Conservation (phyloP, 2,888 invertebrate genomes). For the Apamea sordens region DNA sequence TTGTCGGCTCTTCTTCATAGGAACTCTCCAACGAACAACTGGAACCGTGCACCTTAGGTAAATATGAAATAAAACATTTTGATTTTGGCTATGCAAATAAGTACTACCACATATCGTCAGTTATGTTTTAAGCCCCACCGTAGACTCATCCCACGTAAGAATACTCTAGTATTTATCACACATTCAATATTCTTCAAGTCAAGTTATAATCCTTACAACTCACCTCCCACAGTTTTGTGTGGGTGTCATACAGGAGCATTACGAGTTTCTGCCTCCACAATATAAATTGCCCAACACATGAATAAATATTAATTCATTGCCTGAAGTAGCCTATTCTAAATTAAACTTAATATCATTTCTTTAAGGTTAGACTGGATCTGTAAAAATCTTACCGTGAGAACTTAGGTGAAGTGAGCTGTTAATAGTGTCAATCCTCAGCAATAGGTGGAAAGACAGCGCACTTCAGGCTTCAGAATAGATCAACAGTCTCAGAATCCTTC, state of each 20-base stretch:
- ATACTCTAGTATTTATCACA: slow-evolving; percentile 12
- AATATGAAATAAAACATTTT: background rate
- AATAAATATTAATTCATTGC: background rate
- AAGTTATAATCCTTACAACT: slow-evolving; percentile 10
- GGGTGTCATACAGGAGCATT: background rate
- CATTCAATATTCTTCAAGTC: slow-evolving; percentile 25
- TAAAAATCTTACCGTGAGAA: background rate
- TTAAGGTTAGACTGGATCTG: background rate
- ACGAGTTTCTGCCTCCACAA: background rate
- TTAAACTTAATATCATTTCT: background rate
- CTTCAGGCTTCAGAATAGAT: background rate
- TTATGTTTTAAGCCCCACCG: background rate
- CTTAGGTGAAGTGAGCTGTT: background rate
- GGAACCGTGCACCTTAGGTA: too few relatives aligned
- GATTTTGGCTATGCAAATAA: background rate
- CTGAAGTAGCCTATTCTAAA: background rate
- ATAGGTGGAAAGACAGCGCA: background rate
- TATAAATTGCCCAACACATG: background rate
- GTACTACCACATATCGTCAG: background rate
- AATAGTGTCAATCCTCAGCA: background rate
- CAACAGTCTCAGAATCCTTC: background rate
- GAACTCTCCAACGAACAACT: too few relatives aligned
- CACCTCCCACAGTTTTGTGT: slow-evolving; percentile 19
- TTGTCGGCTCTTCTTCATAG: too few relatives aligned
- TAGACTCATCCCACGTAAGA: slow-evolving; percentile 4